A percentile compares a stretch with the other conserved stretches of the same genome.
phyloP scores from a whole-genome alignment of 1,140 invertebrate species.

The Anadara kagoshimensis region DNA sequence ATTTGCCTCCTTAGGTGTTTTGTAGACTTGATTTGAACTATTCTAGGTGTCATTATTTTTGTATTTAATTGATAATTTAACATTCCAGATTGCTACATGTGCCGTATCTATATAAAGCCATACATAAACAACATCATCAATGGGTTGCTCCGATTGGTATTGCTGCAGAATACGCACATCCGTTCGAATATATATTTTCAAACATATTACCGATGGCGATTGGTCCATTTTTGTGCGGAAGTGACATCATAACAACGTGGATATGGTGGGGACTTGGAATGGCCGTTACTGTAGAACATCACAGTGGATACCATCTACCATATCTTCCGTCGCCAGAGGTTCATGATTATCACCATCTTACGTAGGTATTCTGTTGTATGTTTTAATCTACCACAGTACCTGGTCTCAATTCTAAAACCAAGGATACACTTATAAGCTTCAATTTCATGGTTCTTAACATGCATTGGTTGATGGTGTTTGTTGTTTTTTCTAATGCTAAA shows the following conservation, averaged over 20 bases:
- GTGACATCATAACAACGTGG: conserved; percentile 87
- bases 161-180: conserved; percentile 90
- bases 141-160: conserved; percentile 74
- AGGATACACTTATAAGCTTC: too few species aligned
- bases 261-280: conserved; percentile 87
- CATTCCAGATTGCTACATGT: conserved; percentile 82
- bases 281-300: conserved; percentile 86
- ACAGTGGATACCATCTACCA: conserved; percentile 92
- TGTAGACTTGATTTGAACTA: too few species aligned
- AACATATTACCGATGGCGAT: conserved; percentile 86
- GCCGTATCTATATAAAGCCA: conserved; percentile 84
- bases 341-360: conserved; percentile 91
- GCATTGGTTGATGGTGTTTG: too few species aligned
- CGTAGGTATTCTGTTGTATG: conserved; percentile 78
- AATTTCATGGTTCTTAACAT: too few species aligned
- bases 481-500: too few species aligned
- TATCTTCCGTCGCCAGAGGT: conserved; percentile 91
- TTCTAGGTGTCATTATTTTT: not conserved
- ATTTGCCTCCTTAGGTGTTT: not conserved
- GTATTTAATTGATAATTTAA: not conserved
- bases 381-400: too few species aligned
- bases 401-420: too few species aligned
- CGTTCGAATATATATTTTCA: conserved; percentile 88
- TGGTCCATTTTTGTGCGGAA: conserved; percentile 86
- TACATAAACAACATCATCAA: conserved; percentile 86